A percentile compares a stretch with the other conserved stretches of the same genome.
phyloP scores from a whole-genome alignment of 2,888 invertebrate species.

The Yponomeuta cagnagella region DNA sequence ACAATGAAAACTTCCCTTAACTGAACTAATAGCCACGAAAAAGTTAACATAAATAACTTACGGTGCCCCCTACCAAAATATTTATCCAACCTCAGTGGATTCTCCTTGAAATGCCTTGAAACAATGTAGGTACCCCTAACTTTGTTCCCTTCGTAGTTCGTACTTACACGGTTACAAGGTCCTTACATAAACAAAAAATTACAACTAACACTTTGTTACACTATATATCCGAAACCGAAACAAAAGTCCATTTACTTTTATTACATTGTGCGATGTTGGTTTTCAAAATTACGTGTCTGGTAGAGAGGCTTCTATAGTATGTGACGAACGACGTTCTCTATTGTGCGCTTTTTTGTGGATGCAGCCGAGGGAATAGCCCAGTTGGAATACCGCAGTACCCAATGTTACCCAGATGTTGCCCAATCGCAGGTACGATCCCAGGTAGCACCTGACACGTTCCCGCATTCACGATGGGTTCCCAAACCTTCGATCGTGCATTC shows the following conservation, averaged over 20 bases:
- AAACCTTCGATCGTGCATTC: conserved; percentile 14
- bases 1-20: neutral
- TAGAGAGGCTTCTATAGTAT: neutral
- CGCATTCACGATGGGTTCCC: conserved; percentile 27
- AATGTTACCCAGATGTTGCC: conserved; percentile 23
- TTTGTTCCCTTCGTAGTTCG: neutral
- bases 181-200: conserved; percentile 11
- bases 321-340: neutral
- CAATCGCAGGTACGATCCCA: conserved; percentile 47
- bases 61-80: neutral
- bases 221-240: neutral
- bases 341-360: conserved; percentile 11
- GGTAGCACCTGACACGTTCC: conserved; percentile 56
- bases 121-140: neutral
- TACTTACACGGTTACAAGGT: neutral
- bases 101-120: neutral
- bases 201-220: conserved; percentile 9
- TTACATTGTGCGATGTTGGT: neutral
- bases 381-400: conserved; percentile 27
- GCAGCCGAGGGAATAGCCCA: neutral
- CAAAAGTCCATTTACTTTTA: conserved; percentile 7
- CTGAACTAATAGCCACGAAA: neutral
- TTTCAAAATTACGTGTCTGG: neutral
- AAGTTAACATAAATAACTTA: neutral
- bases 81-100: neutral